Base-by-base conservation (phyloP, 2,797 vertebrate species). In the Microchirus variegatus region DNA sequence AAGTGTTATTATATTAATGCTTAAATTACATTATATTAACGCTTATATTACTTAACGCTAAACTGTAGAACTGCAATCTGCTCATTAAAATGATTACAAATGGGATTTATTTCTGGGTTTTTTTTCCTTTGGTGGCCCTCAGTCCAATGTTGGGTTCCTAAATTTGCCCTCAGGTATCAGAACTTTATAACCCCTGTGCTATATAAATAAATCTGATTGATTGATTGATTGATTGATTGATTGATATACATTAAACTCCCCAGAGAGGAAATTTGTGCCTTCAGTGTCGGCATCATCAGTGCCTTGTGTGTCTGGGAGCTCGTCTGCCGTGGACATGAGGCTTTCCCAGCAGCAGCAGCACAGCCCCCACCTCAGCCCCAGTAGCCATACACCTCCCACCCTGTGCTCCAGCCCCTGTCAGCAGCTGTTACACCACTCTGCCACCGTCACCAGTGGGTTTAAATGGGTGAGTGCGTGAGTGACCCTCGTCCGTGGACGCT, bases 251-350 rank as follows among this genome's bases (percentile, higher is more conserved):
- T 70, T 5, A 0, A 43, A 79, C 73, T 49, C 86, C 80, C 78
- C 85, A 99, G 97, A 99, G 89, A 96, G 95, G 91, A 98, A 96
- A 95, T 96, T 90, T 81, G 96, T 99, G 96, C 97, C 97, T 97
- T 98, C 95, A 59, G 46, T 91, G 88, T 94, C 91, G 87, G 91
- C 91, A 85, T 89, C 93, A 78, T 90, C 95, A 91, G 96, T 98
- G 97, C 97, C 97, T 98, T 98, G 94, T 75, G 86, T 94, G 76
- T 89, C 92, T 75, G 90, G 90, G 67, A 93, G 92, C 79, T 84
- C 92, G 52, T 82, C 92, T 48, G 52, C 90, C 45, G 71, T 65
- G 31, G 95, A 96, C 87, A 94, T 90, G 90, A 95, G 94, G 87
- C 69, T 50, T 68, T 89, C 59, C 73, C 78, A 72, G 76, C 83